These are phyloP conservation scores for Peribatodes rhomboidaria DNA, from an alignment of 2,888 invertebrate genomes.

Conservation along the genomic window DNA sequence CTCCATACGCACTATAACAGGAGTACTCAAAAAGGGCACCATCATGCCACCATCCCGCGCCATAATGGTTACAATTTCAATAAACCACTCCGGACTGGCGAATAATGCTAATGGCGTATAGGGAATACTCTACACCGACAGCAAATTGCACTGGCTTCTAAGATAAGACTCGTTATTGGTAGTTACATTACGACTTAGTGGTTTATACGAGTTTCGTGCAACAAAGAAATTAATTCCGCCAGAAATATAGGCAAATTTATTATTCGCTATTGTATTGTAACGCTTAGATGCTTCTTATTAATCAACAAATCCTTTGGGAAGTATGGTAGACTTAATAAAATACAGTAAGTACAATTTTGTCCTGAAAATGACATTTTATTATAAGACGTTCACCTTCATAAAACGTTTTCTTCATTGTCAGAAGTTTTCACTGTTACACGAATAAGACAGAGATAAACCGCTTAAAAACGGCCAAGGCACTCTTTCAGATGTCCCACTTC, in stretches of 20 bases:
- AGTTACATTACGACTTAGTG: background rate
- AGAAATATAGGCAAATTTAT: background rate
- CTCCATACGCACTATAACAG: background rate
- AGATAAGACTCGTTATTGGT: background rate
- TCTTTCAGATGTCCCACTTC: constrained; percentile 8
- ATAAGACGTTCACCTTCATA: background rate
- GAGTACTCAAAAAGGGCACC: constrained; percentile 30
- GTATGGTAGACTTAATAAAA: background rate
- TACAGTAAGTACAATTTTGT: background rate
- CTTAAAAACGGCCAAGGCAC: constrained; percentile 8
- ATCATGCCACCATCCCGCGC: constrained; percentile 31
- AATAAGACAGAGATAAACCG: constrained; percentile 18
- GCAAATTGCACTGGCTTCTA: constrained; percentile 30
- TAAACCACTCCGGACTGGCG: constrained; percentile 36
- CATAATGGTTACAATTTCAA: constrained; percentile 44
- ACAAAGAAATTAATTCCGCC: background rate
- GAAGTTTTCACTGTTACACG: background rate
- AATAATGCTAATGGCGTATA: constrained; percentile 38
- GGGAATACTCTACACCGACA: constrained; percentile 26
- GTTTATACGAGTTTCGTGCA: background rate
- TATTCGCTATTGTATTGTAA: background rate
- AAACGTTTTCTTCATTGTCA: constrained; percentile 15
- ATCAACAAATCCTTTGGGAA: background rate
- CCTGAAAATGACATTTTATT: background rate
- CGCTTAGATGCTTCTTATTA: background rate